Percentiles rank a stretch among this genome's conserved stretches.
Conservation (phyloP, 2,888 invertebrate species). For the Macaria liturata region DNA sequence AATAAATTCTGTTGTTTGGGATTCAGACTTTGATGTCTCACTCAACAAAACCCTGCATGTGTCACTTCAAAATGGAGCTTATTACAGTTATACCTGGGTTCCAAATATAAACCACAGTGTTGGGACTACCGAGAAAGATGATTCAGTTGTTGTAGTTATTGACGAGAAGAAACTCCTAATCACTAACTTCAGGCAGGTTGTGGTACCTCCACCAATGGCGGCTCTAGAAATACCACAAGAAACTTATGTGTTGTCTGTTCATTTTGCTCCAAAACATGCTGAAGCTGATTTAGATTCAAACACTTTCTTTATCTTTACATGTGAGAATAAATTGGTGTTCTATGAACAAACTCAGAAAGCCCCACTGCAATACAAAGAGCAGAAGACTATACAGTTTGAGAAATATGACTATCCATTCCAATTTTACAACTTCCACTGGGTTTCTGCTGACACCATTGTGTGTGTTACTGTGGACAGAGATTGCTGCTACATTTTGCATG, state of each 20-base stretch:
- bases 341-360: conserved; percentile 61
- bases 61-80: conserved; percentile 71
- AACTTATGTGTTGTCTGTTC: conserved; percentile 82
- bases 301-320: conserved; percentile 64
- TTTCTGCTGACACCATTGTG: conserved; percentile 68
- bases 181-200: conserved; percentile 88
- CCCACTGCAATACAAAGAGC: conserved; percentile 58
- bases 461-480: conserved; percentile 53
- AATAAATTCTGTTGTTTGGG: conserved; percentile 82
- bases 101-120: conserved; percentile 84
- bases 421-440: conserved; percentile 83
- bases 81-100: conserved; percentile 85
- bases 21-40: conserved; percentile 74
- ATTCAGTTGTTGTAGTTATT: conserved; percentile 88
- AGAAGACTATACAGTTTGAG: conserved; percentile 46
- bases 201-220: conserved; percentile 94
- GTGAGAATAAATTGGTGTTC: conserved; percentile 62
- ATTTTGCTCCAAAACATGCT: conserved; percentile 75
- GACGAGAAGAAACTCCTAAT: conserved; percentile 88
- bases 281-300: conserved; percentile 57
- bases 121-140: conserved; percentile 75
- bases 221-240: conserved; percentile 82
- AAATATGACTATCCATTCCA: conserved; percentile 60
- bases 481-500: conserved; percentile 51
- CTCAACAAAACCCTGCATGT: conserved; percentile 84